Base-by-base conservation (phyloP, 2,888 invertebrate genomes). In the Drosophila birchii region DNA sequence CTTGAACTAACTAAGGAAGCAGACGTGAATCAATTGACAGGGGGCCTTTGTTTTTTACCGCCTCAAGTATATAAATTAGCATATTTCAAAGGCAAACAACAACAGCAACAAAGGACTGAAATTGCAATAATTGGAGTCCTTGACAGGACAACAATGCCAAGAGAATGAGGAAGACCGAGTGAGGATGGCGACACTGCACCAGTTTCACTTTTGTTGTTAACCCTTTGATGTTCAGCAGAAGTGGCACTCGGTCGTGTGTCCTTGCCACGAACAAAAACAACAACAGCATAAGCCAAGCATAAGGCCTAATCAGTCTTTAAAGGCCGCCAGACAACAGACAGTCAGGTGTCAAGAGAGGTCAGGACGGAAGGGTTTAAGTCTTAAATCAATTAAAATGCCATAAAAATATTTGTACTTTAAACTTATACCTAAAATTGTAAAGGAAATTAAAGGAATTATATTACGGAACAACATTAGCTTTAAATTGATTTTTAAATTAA, bases 211-310 rank as follows among this genome's bases (percentile, higher is more conserved):
- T 87, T 79, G 74, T 79, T 82, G 76, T 79, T 71, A 87, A 81
- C 76, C 84, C 91, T 90, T 90, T 90, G 90, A 90, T 88, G 89
- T 90, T 83, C 77, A 66, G 32, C 74, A 73, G 59, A 80, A 90
- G 88, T 83, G 81, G 61, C 79, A 83, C 90, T 88, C 73, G 72
- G 89, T 66, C 87, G 79, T 78, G 84, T 74, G 86, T 79, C 84
- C 88, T 82, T 82, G 86, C 69, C 72, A 54, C 67, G 9, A 49
- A 59, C 73, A 64, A 32, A 74, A 69, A 61, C 44, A 68, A 45
- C 23, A 26, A n/a, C n/a, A n/a, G n/a, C n/a, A n/a, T n/a, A n/a
- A n/a, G n/a, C n/a, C n/a, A n/a, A n/a, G n/a, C n/a, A n/a, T n/a
- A n/a, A n/a, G n/a, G n/a, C 84, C 86, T 87, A 85, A 85, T 85